These are phyloP conservation scores for Pelmatolapia mariae DNA, from an alignment of 2,113 vertebrate species.

Conservation along the genomic window DNA sequence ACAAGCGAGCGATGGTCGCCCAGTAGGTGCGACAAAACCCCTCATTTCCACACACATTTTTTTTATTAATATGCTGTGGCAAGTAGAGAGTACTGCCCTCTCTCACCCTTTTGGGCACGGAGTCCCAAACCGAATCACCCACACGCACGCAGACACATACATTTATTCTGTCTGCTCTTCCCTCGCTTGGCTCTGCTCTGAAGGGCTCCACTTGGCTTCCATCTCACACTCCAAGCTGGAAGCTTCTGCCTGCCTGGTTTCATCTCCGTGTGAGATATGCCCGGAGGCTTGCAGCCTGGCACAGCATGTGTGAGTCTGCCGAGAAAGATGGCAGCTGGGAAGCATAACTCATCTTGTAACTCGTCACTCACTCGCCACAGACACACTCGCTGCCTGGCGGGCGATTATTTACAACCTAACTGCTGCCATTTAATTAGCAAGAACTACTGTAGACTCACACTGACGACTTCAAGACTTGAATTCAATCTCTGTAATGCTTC, in stretches of 20 bases:
- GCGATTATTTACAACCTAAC: conserved; percentile 30
- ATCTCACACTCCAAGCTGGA: not conserved
- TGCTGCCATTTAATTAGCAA: conserved; percentile 28
- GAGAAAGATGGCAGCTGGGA: conserved; percentile 38
- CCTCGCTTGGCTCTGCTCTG: not conserved
- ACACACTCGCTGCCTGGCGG: conserved; percentile 5
- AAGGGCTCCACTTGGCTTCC: conserved; percentile 18
- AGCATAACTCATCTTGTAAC: conserved; percentile 44
- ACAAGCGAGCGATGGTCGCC: not conserved
- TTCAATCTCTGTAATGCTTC: not conserved
- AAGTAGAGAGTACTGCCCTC: not conserved
- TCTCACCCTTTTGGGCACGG: not conserved
- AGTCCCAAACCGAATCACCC: not conserved
- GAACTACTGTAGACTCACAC: conserved; percentile 6
- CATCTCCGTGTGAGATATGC: conserved; percentile 30
- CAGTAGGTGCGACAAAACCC: not conserved
- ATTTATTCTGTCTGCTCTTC: conserved; percentile 24
- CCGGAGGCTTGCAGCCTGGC: conserved; percentile 42
- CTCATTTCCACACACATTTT: conserved; percentile 17
- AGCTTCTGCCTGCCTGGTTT: conserved; percentile 34
- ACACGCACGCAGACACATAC: not conserved
- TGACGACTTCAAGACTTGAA: not conserved
- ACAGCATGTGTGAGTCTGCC: not conserved
- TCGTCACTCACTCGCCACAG: conserved; percentile 3
- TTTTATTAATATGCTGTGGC: not conserved